Evolutionary conservation across 64 coral and sea anemone species (phyloP).

Genomic region (Pachyseris speciosa): DNA sequence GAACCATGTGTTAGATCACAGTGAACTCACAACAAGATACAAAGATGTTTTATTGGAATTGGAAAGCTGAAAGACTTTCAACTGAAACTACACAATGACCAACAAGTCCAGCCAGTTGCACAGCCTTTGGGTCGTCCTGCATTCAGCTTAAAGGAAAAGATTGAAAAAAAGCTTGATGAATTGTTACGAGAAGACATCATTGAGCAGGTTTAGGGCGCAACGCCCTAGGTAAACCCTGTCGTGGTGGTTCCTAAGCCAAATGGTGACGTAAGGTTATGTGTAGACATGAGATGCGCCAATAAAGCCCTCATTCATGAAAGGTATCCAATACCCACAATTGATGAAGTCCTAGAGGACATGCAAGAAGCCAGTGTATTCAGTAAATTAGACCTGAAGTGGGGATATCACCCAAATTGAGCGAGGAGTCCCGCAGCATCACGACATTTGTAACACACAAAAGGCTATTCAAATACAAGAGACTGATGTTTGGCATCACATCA

Average conservation of each 20-base stretch:
- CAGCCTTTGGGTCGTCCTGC: background rate
- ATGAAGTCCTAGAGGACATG: too few relatives aligned
- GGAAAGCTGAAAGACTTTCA: too few relatives aligned
- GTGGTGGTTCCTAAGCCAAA: slow-evolving; percentile 24
- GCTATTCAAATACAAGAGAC: background rate
- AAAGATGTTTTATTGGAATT: too few relatives aligned
- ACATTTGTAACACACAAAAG: slow-evolving; percentile 36
- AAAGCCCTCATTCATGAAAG: background rate
- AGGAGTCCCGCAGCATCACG: slow-evolving; percentile 34
- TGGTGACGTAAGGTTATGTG: too few relatives aligned
- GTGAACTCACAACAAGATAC: too few relatives aligned
- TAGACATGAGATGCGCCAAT: slow-evolving; percentile 56
- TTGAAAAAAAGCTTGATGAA: slow-evolving; percentile 21
- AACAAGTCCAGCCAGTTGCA: background rate
- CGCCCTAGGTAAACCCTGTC: too few relatives aligned
- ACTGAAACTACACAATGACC: too few relatives aligned
- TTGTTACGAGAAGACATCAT: too few relatives aligned
- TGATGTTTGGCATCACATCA: slow-evolving; percentile 37
- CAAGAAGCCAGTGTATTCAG: background rate
- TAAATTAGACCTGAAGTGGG: slow-evolving; percentile 4
- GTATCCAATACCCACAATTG: too few relatives aligned
- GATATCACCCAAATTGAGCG: slow-evolving; percentile 30
- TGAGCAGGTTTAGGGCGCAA: too few relatives aligned
- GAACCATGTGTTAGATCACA: background rate
- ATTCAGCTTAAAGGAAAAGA: slow-evolving; percentile 6